phyloP scores from a whole-genome alignment of 2,113 vertebrate species.

The Globicephala melas region DNA sequence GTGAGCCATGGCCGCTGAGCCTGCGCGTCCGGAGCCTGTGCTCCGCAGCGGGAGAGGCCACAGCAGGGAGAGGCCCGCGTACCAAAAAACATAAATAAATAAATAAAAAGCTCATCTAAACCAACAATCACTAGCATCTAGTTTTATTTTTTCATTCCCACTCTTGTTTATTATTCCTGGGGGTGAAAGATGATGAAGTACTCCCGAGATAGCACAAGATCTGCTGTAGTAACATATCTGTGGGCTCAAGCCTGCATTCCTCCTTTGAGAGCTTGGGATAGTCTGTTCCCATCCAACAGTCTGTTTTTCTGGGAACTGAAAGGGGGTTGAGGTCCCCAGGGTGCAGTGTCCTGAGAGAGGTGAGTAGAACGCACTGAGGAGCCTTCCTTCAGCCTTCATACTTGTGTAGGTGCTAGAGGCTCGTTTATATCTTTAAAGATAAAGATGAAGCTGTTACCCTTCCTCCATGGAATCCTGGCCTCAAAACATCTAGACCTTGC shows the following conservation, averaged over 20 bases:
- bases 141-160: neutral
- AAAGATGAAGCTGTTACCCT: neutral
- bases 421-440: neutral
- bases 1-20: no score
- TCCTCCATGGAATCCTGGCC: neutral
- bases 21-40: no score
- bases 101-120: neutral
- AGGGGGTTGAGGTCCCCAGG: neutral
- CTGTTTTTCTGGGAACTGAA: neutral
- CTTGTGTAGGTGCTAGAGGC: neutral
- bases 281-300: neutral
- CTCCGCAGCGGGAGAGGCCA: no score
- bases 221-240: accelerated
- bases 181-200: neutral
- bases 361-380: neutral
- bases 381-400: neutral
- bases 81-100: no score
- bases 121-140: neutral
- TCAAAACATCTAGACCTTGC: neutral
- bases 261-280: neutral
- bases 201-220: neutral
- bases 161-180: neutral
- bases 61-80: no score
- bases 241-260: no score
- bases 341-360: neutral